These are phyloP conservation scores for Idaea dimidiata DNA, from an alignment of 2,888 invertebrate genomes.

Conservation along the genomic window DNA sequence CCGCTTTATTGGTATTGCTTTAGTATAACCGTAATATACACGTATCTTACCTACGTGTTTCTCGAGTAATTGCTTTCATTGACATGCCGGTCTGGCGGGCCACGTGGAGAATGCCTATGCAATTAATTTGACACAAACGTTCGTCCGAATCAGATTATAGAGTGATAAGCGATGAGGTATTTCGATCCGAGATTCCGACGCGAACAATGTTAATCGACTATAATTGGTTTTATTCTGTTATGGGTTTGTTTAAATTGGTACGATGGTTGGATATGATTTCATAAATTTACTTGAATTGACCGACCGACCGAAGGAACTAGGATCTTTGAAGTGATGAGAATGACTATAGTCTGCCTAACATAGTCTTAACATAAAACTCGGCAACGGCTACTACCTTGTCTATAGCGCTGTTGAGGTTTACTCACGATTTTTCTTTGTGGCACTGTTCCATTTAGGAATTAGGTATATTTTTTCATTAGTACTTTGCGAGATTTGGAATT, in stretches of 20 bases:
- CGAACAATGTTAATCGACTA: constrained; percentile 1
- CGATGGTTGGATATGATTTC: too few species aligned
- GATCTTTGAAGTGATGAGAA: too few species aligned
- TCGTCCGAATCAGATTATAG: constrained; percentile 51
- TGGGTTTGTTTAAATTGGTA: background rate
- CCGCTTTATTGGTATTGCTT: constrained; percentile 44
- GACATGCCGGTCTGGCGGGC: constrained; percentile 60
- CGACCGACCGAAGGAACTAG: too few species aligned
- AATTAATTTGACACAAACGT: constrained; percentile 70
- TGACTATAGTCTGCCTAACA: too few species aligned
- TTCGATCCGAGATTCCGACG: constrained; percentile 3
- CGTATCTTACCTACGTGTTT: constrained; percentile 40
- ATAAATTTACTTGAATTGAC: too few species aligned
- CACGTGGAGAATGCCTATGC: constrained; percentile 63
- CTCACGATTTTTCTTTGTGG: too few species aligned
- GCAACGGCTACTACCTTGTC: too few species aligned
- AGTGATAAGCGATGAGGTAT: constrained; percentile 30
- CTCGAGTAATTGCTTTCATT: constrained; percentile 72
- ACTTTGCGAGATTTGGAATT: too few species aligned
- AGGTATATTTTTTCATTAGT: too few species aligned
- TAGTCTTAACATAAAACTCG: too few species aligned
- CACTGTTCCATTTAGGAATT: too few species aligned
- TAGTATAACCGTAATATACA: constrained; percentile 20
- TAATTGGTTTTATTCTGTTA: background rate
- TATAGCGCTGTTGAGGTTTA: too few species aligned